These are phyloP conservation scores for Zalophus californianus DNA, from an alignment of 2,797 vertebrate genomes.

Conservation along the genomic window DNA sequence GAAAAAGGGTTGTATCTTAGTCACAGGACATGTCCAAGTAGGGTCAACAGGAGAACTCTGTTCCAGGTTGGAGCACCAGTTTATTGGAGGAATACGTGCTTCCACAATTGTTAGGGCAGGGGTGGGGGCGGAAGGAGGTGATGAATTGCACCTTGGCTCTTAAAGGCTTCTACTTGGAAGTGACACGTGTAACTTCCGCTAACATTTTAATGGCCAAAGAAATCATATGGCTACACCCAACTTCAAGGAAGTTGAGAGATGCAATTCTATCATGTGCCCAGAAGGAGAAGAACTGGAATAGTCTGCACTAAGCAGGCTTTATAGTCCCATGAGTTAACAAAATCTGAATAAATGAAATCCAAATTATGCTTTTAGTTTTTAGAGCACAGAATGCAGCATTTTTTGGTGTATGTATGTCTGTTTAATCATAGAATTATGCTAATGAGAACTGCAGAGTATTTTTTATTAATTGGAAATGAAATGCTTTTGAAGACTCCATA, in stretches of 20 bases:
- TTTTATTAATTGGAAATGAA: slow-evolving; percentile 74
- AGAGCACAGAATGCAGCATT: slow-evolving; percentile 44
- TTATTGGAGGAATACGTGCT: neutral
- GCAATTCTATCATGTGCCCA: neutral
- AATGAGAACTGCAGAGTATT: slow-evolving; percentile 60
- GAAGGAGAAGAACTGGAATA: neutral
- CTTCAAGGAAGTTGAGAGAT: neutral
- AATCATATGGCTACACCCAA: neutral
- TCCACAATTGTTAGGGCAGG: neutral
- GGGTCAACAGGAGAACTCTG: neutral
- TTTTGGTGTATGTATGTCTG: slow-evolving; percentile 15
- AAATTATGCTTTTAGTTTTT: slow-evolving; percentile 45
- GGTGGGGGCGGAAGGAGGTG: neutral
- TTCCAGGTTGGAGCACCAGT: neutral
- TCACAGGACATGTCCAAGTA: neutral
- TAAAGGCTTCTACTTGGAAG: neutral
- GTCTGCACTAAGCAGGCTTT: neutral
- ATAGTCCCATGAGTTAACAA: neutral
- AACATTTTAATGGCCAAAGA: slow-evolving; percentile 28
- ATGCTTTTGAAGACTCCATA: slow-evolving; percentile 55
- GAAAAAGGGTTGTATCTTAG: slow-evolving; percentile 17
- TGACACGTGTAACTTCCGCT: neutral
- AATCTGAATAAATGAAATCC: slow-evolving; percentile 19
- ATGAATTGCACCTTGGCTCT: neutral
- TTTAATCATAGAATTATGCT: slow-evolving; percentile 68